Evolutionary conservation across 2,888 invertebrate genomes (phyloP), one percentile per base, ranked within the genome.

Genomic region (Adelognathus sp.): DNA sequence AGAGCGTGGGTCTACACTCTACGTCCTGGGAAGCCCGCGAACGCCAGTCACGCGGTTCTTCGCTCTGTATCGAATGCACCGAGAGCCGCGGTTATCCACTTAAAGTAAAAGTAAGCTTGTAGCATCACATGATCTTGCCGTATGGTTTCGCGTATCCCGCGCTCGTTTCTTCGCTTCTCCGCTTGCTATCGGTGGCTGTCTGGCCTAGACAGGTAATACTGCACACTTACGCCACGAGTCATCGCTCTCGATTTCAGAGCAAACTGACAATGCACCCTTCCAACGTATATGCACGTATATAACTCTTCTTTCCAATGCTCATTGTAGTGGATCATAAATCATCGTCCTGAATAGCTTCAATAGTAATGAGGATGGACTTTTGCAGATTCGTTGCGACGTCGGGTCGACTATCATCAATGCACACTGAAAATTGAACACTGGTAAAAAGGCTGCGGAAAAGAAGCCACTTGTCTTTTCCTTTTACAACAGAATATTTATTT

Each of bases 71-170:
- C 44, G 36, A 50, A n/a, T 24, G 11, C 44, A 9, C 29, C 44
- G 46, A 31, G 16, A 27, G 27, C 24, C 33, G 33, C 33, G 33
- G 44, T 29, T 72, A 71, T 16, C 46, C 64, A 66, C 75, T 79
- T 77, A 79, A 83, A 83, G 83, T 83, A 83, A 83, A 83, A 83
- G 82, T 83, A 66, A 81, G 66, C 52, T 71, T 79, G 81, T 82
- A 79, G 80, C 82, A 81, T 83, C 81, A 79, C 82, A 83, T 77
- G 82, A 82, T 83, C 80, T 58, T 54, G 50, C 54, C 24, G 66
- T 76, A 63, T 67, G 63, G 60, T 79, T 61, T 79, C 66, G 72
- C 72, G 50, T 76, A 72, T 67, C 71, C 71, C 69, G 64, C 46
- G 74, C 75, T 50, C 69, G 52, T 61, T 61, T 52, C 36, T 52